Evolutionary conservation across 2,888 invertebrate genomes (phyloP).

Genomic region (Mystacides longicornis): DNA sequence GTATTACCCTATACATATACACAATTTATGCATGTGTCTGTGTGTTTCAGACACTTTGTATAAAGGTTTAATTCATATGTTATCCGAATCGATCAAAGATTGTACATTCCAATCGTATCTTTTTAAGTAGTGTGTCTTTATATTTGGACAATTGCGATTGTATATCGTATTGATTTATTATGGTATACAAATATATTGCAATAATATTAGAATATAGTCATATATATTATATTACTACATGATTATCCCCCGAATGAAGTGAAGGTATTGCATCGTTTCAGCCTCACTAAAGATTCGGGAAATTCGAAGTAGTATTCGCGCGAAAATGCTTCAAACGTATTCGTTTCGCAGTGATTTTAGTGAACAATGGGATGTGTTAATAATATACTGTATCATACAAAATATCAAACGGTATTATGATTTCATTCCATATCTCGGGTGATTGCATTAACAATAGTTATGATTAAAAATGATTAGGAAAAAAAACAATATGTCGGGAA

Average conservation of each 20-base stretch:
- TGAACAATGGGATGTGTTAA: too few relatives aligned
- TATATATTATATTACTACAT: too few relatives aligned
- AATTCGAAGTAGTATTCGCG: constrained; percentile 1
- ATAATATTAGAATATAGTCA: background rate
- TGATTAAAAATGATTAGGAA: too few relatives aligned
- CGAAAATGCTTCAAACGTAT: background rate
- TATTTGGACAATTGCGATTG: background rate
- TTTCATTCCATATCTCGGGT: too few relatives aligned
- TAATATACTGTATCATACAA: too few relatives aligned
- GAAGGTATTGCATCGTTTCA: too few relatives aligned
- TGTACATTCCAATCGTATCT: background rate
- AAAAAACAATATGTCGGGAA: too few relatives aligned
- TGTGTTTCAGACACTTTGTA: background rate
- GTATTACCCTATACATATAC: background rate
- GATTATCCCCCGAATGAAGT: too few relatives aligned
- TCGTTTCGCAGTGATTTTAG: too few relatives aligned
- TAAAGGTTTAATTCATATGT: background rate
- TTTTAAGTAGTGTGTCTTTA: background rate
- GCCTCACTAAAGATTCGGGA: too few relatives aligned
- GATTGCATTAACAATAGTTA: too few relatives aligned
- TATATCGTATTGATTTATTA: constrained; percentile 1
- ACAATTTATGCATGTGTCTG: background rate
- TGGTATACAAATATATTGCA: background rate
- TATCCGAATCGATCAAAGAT: background rate
- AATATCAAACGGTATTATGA: too few relatives aligned